A percentile compares a stretch with the other conserved stretches of the same genome.
Evolutionary conservation across 2,888 invertebrate genomes (phyloP).

Genomic region (Keiferia lycopersicella): DNA sequence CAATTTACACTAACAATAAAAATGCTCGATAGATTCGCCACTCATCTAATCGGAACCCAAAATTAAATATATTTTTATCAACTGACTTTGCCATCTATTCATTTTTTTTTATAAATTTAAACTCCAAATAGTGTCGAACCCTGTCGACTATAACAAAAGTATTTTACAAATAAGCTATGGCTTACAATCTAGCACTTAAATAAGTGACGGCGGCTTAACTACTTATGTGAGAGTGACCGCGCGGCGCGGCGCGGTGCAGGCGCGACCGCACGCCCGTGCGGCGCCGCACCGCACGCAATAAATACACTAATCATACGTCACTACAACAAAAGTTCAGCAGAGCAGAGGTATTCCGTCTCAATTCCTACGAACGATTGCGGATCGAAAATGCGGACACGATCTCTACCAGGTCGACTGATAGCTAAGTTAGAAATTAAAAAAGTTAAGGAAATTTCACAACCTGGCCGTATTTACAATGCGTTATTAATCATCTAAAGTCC

Average conservation of each 20-base stretch:
- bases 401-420: constrained; percentile 63
- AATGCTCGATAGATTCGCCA: constrained; percentile 78
- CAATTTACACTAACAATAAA: constrained; percentile 81
- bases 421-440: constrained; percentile 62
- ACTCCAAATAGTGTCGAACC: constrained; percentile 78
- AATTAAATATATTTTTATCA: constrained; percentile 73
- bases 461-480: constrained; percentile 77
- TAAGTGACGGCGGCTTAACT: constrained; percentile 65
- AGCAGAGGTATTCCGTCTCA: constrained; percentile 71
- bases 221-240: constrained; percentile 53
- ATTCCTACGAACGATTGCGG: constrained; percentile 57
- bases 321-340: constrained; percentile 60
- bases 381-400: constrained; percentile 35
- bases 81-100: constrained; percentile 72
- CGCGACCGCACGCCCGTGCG: constrained; percentile 12
- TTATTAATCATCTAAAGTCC: constrained; percentile 50
- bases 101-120: constrained; percentile 72
- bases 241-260: constrained; percentile 29
- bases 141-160: constrained; percentile 79
- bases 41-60: constrained; percentile 73
- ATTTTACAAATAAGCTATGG: constrained; percentile 74
- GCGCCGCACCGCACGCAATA: constrained; percentile 51
- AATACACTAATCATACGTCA: constrained; percentile 58
- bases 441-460: constrained; percentile 73
- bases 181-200: constrained; percentile 70